Evolutionary conservation across 2,113 vertebrate species (phyloP).

Genomic region (Cephalopterus ornatus): DNA sequence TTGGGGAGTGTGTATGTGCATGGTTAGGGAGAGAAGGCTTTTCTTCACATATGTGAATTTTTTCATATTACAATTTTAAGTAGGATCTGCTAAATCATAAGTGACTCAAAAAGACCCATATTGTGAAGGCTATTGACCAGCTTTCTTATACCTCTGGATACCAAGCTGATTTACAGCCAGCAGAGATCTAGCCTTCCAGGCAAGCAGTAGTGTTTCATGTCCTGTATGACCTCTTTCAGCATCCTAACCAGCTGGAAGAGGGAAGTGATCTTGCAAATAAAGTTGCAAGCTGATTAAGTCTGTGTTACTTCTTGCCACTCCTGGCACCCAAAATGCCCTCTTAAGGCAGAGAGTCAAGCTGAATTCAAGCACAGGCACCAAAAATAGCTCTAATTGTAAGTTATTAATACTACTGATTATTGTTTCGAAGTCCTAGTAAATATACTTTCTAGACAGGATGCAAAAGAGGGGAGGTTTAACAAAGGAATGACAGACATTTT

Average conservation of each 20-base stretch:
- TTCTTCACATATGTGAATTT: neutral
- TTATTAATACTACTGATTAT: neutral
- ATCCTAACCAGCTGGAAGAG: neutral
- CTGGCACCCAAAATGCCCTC: neutral
- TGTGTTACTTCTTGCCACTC: neutral
- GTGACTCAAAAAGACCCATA: neutral
- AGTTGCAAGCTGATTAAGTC: neutral
- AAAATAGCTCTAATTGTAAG: neutral
- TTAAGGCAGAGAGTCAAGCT: neutral
- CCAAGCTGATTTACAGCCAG: constrained; percentile 28
- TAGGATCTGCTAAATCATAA: neutral
- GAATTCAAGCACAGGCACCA: neutral
- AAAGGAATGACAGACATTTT: neutral
- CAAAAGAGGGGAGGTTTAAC: neutral
- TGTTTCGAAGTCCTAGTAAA: neutral
- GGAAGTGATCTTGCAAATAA: neutral
- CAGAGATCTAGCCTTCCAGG: neutral
- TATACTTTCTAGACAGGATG: neutral
- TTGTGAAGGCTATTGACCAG: neutral
- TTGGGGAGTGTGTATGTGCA: neutral
- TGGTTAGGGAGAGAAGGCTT: neutral
- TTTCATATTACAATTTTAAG: neutral
- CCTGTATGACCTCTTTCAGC: neutral
- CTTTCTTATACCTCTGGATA: neutral
- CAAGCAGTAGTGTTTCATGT: neutral